Percentiles rank a stretch among this genome's conserved stretches.
Conservation (phyloP, 2,797 vertebrate genomes). For the Megaceryle alcyon region DNA sequence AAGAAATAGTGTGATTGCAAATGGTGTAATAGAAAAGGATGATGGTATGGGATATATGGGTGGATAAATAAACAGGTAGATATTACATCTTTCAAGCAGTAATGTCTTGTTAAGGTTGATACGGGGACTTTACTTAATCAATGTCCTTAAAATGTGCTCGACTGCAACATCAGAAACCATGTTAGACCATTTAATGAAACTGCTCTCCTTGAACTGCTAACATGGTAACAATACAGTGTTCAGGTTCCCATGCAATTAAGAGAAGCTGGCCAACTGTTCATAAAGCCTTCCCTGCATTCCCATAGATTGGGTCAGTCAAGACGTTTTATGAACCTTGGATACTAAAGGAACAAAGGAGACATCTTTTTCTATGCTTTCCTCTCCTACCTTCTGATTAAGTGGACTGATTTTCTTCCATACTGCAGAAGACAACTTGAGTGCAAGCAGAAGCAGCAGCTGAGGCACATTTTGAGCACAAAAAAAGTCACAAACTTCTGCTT, state of each 20-base stretch:
- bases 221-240: fast-evolving
- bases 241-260: not conserved
- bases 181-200: not conserved
- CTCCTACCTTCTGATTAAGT: not conserved
- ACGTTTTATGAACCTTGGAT: not conserved
- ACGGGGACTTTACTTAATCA: not conserved
- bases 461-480: not conserved
- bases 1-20: not conserved
- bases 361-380: not conserved
- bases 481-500: not conserved
- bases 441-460: not conserved
- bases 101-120: not conserved
- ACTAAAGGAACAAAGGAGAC: not conserved
- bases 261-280: not conserved
- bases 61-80: not conserved
- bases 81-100: not conserved
- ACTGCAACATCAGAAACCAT: not conserved
- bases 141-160: not conserved
- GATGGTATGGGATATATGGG: not conserved
- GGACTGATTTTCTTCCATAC: not conserved
- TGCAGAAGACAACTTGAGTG: not conserved
- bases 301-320: not conserved
- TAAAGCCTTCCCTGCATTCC: not conserved
- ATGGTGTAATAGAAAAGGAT: not conserved
- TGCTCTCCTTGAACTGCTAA: not conserved